Conservation (phyloP, 2,113 vertebrate species). For the Lampris megalopsis region DNA sequence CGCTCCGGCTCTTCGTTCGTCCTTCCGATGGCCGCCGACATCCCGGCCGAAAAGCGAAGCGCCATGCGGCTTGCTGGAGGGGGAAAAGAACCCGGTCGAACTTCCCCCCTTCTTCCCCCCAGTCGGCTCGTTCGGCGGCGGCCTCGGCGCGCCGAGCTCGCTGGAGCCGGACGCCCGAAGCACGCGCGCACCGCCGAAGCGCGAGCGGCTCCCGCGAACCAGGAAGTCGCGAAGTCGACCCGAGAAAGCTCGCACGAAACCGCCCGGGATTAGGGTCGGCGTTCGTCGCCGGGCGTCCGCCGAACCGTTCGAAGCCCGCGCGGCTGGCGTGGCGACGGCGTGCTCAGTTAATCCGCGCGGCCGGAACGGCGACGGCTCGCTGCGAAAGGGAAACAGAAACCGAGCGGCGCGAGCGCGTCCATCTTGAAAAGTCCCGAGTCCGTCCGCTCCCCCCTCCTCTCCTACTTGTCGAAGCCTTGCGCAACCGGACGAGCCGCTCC, state of each 20-base stretch:
- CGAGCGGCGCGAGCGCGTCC: slow-evolving; percentile 60
- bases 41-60: not conserved
- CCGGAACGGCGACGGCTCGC: fast-evolving
- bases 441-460: too few relatives aligned
- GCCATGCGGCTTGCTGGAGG: not conserved
- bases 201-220: slow-evolving; percentile 45
- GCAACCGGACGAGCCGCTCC: too few relatives aligned
- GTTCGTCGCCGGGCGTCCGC: fast-evolving
- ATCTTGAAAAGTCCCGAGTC: slow-evolving; percentile 66
- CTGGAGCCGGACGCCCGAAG: too few relatives aligned
- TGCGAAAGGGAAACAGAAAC: slow-evolving; percentile 77
- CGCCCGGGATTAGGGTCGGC: not conserved
- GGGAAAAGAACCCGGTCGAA: not conserved
- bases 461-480: too few relatives aligned
- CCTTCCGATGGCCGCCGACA: slow-evolving; percentile 31
- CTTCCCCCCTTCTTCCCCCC: not conserved
- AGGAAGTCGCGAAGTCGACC: slow-evolving; percentile 68
- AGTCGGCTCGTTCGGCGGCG: too few relatives aligned
- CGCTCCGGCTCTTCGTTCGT: slow-evolving; percentile 28
- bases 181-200: too few relatives aligned
- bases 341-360: too few relatives aligned
- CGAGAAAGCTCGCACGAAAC: slow-evolving; percentile 1
- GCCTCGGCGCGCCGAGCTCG: too few relatives aligned
- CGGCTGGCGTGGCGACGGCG: fast-evolving
- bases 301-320: fast-evolving